These are phyloP conservation scores for Drosophila eohydei DNA, from an alignment of 2,888 invertebrate species.

Conservation along the genomic window DNA sequence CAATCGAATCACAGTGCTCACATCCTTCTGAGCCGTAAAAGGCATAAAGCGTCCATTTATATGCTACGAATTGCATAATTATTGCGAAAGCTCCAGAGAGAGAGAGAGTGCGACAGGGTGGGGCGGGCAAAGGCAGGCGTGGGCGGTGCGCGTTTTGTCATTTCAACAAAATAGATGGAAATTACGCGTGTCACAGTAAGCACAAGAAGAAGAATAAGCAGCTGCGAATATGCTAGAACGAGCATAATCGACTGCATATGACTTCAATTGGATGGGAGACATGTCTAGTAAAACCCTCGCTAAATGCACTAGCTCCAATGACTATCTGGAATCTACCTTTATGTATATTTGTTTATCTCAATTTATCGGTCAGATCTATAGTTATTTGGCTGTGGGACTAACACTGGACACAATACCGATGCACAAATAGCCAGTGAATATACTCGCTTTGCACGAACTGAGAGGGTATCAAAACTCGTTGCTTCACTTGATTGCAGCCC, in stretches of 20 bases:
- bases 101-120: neutral
- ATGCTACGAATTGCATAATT: constrained; percentile 60
- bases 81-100: constrained; percentile 38
- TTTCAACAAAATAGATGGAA: constrained; percentile 51
- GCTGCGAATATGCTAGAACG: too few species aligned
- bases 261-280: too few species aligned
- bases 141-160: constrained; percentile 26
- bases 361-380: too few species aligned
- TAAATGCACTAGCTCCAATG: too few species aligned
- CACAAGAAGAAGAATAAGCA: neutral
- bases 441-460: neutral
- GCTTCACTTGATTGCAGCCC: neutral
- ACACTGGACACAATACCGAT: too few species aligned
- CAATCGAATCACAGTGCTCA: constrained; percentile 49
- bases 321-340: too few species aligned
- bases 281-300: too few species aligned
- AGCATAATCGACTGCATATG: neutral
- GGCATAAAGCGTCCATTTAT: constrained; percentile 65
- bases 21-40: constrained; percentile 52
- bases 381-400: too few species aligned
- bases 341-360: too few species aligned
- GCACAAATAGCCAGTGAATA: neutral
- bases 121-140: neutral
- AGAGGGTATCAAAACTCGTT: neutral
- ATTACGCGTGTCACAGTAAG: constrained; percentile 20